Percentiles rank a stretch among this genome's conserved stretches.
These are phyloP conservation scores for Cybosia mesomella DNA, from an alignment of 2,888 invertebrate genomes.

Conservation along the genomic window DNA sequence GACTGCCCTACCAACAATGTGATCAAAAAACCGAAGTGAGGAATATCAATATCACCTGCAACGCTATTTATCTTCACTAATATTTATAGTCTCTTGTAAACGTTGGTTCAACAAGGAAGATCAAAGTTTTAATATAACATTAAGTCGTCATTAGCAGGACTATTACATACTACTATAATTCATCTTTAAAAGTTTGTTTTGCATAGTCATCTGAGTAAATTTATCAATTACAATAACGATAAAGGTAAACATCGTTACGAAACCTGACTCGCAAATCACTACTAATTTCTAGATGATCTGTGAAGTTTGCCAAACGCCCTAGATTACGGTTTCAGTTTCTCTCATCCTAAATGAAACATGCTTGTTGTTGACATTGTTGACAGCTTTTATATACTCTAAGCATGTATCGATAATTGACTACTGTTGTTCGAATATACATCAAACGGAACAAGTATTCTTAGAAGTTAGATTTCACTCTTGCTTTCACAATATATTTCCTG, in stretches of 20 bases:
- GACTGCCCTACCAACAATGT: constrained; percentile 49
- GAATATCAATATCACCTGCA: constrained; percentile 54
- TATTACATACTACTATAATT: constrained; percentile 4
- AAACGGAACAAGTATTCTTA: not conserved
- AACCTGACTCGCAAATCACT: not conserved
- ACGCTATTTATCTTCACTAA: constrained; percentile 35
- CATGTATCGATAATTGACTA: not conserved
- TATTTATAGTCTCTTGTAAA: not conserved
- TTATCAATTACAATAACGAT: not conserved
- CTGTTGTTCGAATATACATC: not conserved
- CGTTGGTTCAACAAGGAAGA: not conserved
- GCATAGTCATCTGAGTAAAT: not conserved
- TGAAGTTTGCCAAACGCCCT: not conserved
- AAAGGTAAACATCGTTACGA: constrained; percentile 4
- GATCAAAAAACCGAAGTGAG: constrained; percentile 52
- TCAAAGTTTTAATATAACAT: not conserved
- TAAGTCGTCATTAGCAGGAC: not conserved
- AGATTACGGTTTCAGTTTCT: not conserved
- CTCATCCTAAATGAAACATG: not conserved
- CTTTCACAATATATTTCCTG: constrained; percentile 53
- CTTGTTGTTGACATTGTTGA: not conserved
- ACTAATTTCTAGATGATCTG: not conserved
- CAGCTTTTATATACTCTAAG: not conserved
- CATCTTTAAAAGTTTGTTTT: not conserved
- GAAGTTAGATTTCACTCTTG: constrained; percentile 8